Base-by-base conservation (phyloP, 2,888 invertebrate species). In the Melanophora roralis region DNA sequence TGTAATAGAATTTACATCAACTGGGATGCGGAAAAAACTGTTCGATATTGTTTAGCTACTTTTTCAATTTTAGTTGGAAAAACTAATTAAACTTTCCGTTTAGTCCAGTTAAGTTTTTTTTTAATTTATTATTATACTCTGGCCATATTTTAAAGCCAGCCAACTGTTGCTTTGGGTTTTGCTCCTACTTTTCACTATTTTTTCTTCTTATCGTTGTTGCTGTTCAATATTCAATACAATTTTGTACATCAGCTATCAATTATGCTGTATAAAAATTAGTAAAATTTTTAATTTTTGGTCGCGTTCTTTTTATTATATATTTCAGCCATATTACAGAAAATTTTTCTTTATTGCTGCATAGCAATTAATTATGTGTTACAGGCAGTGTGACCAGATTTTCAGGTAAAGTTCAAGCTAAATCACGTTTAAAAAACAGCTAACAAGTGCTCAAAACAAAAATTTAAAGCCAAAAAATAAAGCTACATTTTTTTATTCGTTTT, bases 21-120 rank as follows among this genome's bases (percentile, higher is more conserved):
- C 12, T n/a, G 12, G 21, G n/a, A 38, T 3, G 23, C 16, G 6
- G 8, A 40, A 21, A 74, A 47, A 68, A 62, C 27, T 55, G 19
- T 1, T 69, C 27, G 23, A 36, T 71, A 65, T 77, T 76, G 69
- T 71, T 64, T 23, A 59, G 72, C 72, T 68, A 76, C 68, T 76
- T 80, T 79, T 80, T 76, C 80, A 76, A 76, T 80, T 80, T 80
- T 59, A 80, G 72, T 73, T 76, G 16, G 62, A 64, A 80, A 80
- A 80, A 80, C 80, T 80, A 80, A 80, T 80, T 80, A 80, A 80
- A 80, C 72, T 73, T 76, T 76, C 64, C 59, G 34, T 68, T 73
- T 16, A 51, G 9, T 53, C 62, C 43, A 43, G 23, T 40, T 60
- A 5, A 34, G 7, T 60, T 27, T 19, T 23, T 16, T 3, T 43